phyloP scores from a whole-genome alignment of 2,888 invertebrate species.

The Sepioteuthis lessoniana region DNA sequence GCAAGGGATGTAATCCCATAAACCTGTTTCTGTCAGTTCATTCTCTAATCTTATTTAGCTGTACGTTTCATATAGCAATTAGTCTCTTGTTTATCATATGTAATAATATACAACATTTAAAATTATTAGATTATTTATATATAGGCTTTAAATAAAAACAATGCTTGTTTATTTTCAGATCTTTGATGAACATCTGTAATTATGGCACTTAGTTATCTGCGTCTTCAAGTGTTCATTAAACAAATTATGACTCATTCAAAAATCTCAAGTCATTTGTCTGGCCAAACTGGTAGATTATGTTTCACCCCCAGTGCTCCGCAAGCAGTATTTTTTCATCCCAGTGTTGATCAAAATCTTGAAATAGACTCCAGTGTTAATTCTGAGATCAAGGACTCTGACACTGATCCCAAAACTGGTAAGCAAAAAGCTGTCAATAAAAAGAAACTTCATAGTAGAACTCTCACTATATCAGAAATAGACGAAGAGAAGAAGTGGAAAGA shows the following conservation, averaged over 20 bases:
- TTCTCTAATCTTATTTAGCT: too few relatives aligned
- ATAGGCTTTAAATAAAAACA: not conserved
- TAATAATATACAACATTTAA: too few relatives aligned
- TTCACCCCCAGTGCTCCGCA: not conserved
- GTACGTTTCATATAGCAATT: too few relatives aligned
- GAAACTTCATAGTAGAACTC: conserved; percentile 50
- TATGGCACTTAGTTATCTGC: not conserved
- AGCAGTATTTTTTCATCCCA: not conserved
- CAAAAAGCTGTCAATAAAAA: not conserved
- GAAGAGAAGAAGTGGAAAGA: conserved; percentile 41
- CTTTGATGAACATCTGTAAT: not conserved
- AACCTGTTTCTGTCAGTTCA: too few relatives aligned
- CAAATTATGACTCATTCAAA: not conserved
- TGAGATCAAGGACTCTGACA: not conserved
- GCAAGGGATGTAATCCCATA: too few relatives aligned
- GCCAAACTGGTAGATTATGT: not conserved
- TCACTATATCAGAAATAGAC: conserved; percentile 48
- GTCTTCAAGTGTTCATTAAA: not conserved
- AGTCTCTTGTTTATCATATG: too few relatives aligned
- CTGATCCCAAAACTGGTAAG: not conserved
- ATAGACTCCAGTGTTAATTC: not conserved
- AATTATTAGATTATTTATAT: too few relatives aligned
- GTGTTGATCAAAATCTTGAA: not conserved
- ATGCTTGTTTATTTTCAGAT: not conserved
- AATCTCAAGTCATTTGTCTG: not conserved